Base-by-base conservation (phyloP, 2,888 invertebrate genomes). In the Electrophaes corylata region DNA sequence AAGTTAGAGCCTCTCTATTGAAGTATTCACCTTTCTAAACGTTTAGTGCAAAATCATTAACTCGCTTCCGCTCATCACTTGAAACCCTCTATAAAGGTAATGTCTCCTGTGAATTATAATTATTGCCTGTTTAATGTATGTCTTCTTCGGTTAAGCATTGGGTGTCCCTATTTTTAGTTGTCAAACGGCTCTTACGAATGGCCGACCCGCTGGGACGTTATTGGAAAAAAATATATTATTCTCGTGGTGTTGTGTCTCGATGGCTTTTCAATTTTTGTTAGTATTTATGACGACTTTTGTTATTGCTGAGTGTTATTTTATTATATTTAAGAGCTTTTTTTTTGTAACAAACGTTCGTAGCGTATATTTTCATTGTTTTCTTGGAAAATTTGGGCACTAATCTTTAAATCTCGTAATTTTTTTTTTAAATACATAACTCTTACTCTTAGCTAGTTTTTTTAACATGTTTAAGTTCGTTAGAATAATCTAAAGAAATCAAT, bases 51-150 rank as follows among this genome's bases (percentile, higher is more conserved):
- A n/a, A n/a, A n/a, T n/a, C n/a, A n/a, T n/a, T n/a, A n/a, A n/a
- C n/a, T 59, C 75, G 75, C 72, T 65, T 3, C 47, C 54, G 55
- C 71, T 57, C 50, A n/a, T 72, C 2, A 37, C 72, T 75, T 69
- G n/a, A 2, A 44, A 14, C 37, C 12, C 56, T 57, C 54, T 45
- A 66, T 79, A 77, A 72, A 71, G 74, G 79, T 81, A 83, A 84
- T 83, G 84, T 85, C 84, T 84, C 79, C 80, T 79, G 86, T 91
- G 91, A 91, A 85, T 88, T 91, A 91, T 89, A 88, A 90, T 90
- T 88, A 91, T 88, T 81, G 80, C 81, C 69, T 61, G 66, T 79
- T 81, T 88, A 90, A 91, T 84, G 84, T 85, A 89, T 91, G 88
- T 90, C 89, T 90, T 91, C 86, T 88, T 89, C 84, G 85, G 81